Evolutionary conservation across 2,797 vertebrate species (phyloP).

Genomic region (Sebastes diaconus): DNA sequence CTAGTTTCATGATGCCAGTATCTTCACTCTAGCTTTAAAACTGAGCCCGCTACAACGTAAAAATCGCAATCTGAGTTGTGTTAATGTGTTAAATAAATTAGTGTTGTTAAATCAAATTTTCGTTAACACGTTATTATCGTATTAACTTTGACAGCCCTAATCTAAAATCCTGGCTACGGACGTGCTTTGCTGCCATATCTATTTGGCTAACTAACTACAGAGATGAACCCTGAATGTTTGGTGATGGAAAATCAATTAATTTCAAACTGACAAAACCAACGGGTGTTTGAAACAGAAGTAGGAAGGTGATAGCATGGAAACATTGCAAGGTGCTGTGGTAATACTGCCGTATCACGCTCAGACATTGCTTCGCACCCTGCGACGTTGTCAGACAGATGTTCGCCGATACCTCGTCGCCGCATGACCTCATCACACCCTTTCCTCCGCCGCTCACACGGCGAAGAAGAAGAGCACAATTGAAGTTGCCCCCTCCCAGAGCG

Average conservation of each 20-base stretch:
- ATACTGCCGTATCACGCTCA: slow-evolving; percentile 21
- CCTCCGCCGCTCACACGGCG: not conserved
- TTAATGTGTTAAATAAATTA: too few relatives aligned
- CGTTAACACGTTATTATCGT: rapidly evolving
- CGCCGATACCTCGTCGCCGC: slow-evolving; percentile 14
- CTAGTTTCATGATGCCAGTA: too few relatives aligned
- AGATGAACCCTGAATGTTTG: slow-evolving; percentile 3
- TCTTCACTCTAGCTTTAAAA: too few relatives aligned
- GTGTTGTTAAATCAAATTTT: too few relatives aligned
- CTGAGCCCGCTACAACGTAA: too few relatives aligned
- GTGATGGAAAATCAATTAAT: slow-evolving; percentile 52
- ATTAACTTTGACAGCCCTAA: too few relatives aligned
- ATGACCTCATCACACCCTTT: slow-evolving; percentile 49
- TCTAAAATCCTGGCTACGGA: not conserved
- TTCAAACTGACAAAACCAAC: slow-evolving; percentile 8
- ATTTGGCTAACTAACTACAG: not conserved
- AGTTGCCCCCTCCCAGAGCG: slow-evolving; percentile 27
- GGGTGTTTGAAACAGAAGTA: slow-evolving; percentile 13
- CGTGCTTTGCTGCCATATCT: not conserved
- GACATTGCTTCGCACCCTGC: slow-evolving; percentile 30
- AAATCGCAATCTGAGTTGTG: too few relatives aligned
- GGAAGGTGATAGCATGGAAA: slow-evolving; percentile 19
- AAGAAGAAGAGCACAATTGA: slow-evolving; percentile 44
- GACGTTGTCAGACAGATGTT: slow-evolving; percentile 64
- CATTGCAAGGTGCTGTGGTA: not conserved